Evolutionary conservation across 2,797 vertebrate species (phyloP).

Genomic region (Mormyrops attenuatus): DNA sequence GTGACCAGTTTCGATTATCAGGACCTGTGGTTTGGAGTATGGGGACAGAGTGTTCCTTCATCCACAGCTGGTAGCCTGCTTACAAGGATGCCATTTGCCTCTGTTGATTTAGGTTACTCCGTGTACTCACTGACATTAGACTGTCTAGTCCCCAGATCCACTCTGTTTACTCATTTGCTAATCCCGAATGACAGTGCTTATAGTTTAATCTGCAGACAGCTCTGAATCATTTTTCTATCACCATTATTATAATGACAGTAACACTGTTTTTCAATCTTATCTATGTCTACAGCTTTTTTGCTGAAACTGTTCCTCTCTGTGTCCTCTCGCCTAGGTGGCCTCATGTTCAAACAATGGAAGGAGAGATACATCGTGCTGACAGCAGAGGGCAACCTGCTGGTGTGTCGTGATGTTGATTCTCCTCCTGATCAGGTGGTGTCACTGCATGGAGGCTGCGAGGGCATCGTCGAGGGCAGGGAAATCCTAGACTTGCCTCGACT

Average conservation of each 20-base stretch:
- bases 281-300: not conserved
- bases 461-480: slow-evolving; percentile 63
- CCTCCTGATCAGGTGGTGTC: slow-evolving; percentile 65
- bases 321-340: slow-evolving; percentile 57
- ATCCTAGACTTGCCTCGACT: slow-evolving; percentile 67
- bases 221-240: not conserved
- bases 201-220: not conserved
- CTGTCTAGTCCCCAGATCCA: not conserved
- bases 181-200: not conserved
- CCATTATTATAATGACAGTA: not conserved
- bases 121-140: not conserved
- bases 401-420: slow-evolving; percentile 63
- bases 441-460: slow-evolving; percentile 59
- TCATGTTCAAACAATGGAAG: slow-evolving; percentile 81
- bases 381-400: slow-evolving; percentile 64
- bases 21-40: not conserved
- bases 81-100: not conserved
- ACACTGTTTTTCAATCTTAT: not conserved
- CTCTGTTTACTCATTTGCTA: not conserved
- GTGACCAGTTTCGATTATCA: not conserved
- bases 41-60: not conserved
- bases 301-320: too few relatives aligned
- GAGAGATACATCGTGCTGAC: slow-evolving; percentile 69
- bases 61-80: not conserved
- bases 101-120: not conserved